Percentiles rank a stretch among this genome's conserved stretches.
Conservation (phyloP, 2,797 vertebrate genomes). For the Pseudomugil gertrudae region DNA sequence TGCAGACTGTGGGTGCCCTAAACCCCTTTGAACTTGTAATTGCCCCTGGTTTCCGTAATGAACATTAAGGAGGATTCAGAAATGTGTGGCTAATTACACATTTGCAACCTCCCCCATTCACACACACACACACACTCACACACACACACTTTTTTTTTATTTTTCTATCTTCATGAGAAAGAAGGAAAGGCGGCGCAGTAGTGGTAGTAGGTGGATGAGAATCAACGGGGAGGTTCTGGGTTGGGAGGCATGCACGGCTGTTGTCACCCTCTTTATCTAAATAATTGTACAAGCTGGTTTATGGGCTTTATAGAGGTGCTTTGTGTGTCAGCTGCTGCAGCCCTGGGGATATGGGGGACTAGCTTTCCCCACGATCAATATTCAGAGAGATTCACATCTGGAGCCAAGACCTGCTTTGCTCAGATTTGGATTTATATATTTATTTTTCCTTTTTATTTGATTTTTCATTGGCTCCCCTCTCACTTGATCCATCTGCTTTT, state of each 20-base stretch:
- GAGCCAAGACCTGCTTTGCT: constrained; percentile 82
- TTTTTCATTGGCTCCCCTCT: constrained; percentile 57
- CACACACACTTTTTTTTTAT: constrained; percentile 33
- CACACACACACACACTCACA: constrained; percentile 75
- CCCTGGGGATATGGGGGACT: constrained; percentile 84
- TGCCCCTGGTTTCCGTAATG: constrained; percentile 99
- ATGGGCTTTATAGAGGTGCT: constrained; percentile 81
- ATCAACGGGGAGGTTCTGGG: constrained; percentile 75
- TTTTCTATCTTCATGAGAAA: constrained; percentile 61
- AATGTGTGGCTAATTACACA: constrained; percentile 95
- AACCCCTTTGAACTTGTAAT: constrained; percentile 99
- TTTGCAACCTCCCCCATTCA: constrained; percentile 73
- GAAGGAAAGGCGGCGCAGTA: constrained; percentile 65
- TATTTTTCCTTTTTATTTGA: constrained; percentile 57
- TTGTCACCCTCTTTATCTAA: constrained; percentile 85
- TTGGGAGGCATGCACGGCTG: constrained; percentile 79
- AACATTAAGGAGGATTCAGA: constrained; percentile 97
- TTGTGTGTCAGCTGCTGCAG: constrained; percentile 83
- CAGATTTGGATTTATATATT: constrained; percentile 84
- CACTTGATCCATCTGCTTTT: constrained; percentile 51
- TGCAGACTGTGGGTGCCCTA: constrained; percentile 96
- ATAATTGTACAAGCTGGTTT: constrained; percentile 87
- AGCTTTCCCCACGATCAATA: constrained; percentile 88
- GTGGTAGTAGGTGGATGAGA: constrained; percentile 55
- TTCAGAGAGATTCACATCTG: constrained; percentile 95